Conservation (phyloP, 2,113 vertebrate species). For the Echinops telfairi region DNA sequence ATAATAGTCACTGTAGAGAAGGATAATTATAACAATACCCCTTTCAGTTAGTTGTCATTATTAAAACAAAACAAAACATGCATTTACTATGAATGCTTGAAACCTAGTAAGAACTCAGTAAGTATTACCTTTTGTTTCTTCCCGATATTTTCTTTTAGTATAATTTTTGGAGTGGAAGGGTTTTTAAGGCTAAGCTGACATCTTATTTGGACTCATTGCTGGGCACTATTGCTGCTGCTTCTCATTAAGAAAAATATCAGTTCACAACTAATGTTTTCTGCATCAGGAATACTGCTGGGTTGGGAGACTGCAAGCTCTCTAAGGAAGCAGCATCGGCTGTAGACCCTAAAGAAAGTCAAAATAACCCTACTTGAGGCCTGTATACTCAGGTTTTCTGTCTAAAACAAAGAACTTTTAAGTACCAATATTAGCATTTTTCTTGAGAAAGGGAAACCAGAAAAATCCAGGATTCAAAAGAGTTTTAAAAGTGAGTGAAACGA, state of each 20-base stretch:
- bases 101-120: neutral
- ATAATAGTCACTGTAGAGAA: neutral
- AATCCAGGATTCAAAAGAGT: constrained; percentile 7
- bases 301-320: neutral
- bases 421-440: constrained; percentile 45
- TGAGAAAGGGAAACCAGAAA: neutral
- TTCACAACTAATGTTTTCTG: neutral
- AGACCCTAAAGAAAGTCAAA: constrained; percentile 57
- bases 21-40: neutral
- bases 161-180: neutral
- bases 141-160: neutral
- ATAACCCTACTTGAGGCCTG: constrained; percentile 35
- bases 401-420: constrained; percentile 61
- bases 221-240: neutral
- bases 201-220: neutral
- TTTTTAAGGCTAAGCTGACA: neutral
- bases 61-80: neutral
- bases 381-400: constrained; percentile 30
- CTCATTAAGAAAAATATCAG: neutral
- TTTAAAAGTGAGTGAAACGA: neutral
- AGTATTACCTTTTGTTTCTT: neutral
- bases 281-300: neutral
- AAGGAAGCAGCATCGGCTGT: constrained; percentile 26
- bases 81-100: neutral
- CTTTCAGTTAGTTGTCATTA: neutral